phyloP scores from a whole-genome alignment of 2,797 vertebrate species.

The Danio choprae region DNA sequence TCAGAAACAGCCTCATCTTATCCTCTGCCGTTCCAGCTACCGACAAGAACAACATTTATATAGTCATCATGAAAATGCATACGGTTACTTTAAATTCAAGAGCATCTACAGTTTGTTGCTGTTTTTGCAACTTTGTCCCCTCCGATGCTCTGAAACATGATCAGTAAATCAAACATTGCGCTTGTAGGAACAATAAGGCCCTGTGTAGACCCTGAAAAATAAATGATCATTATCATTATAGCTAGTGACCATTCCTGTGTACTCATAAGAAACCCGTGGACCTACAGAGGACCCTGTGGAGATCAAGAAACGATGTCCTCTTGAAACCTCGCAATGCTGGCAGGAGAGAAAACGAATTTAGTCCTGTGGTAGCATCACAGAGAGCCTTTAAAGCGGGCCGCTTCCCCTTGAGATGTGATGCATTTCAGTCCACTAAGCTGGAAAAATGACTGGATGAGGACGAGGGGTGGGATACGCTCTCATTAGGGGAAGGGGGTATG shows the following conservation, averaged over 20 bases:
- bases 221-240: conserved; percentile 58
- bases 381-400: conserved; percentile 48
- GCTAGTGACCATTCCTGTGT: conserved; percentile 43
- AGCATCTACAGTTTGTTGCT: conserved; percentile 7
- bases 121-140: neutral
- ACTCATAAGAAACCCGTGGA: conserved; percentile 50
- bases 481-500: conserved; percentile 32
- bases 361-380: conserved; percentile 54
- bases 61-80: conserved; percentile 40
- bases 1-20: conserved; percentile 97
- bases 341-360: conserved; percentile 54
- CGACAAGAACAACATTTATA: conserved; percentile 55
- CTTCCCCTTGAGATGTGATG: conserved; percentile 50
- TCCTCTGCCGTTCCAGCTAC: conserved; percentile 95
- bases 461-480: conserved; percentile 35
- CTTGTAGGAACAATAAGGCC: conserved; percentile 29
- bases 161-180: conserved; percentile 31
- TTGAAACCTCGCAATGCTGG: conserved; percentile 52
- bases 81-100: conserved; percentile 50
- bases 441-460: conserved; percentile 37
- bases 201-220: conserved; percentile 45
- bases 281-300: conserved; percentile 49
- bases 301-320: conserved; percentile 52
- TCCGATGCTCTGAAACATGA: conserved; percentile 6
- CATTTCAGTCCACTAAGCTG: conserved; percentile 48